phyloP scores from a whole-genome alignment of 1,140 invertebrate species.

The Ditylenchus dipsaci region DNA sequence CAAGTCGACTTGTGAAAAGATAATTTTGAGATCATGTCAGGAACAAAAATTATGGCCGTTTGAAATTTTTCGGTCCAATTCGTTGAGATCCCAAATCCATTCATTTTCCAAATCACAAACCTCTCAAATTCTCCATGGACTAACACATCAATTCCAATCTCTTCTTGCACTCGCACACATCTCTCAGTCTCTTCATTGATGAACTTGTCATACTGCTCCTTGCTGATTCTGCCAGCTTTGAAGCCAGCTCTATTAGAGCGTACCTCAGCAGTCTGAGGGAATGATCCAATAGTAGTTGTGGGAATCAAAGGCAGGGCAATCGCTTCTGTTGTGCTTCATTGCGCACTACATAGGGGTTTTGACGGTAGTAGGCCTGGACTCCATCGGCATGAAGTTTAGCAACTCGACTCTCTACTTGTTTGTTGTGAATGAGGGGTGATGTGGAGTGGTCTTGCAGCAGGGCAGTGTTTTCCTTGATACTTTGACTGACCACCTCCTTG shows the following conservation, averaged over 20 bases:
- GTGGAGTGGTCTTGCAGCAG: slow-evolving; percentile 9
- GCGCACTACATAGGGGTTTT: slow-evolving; percentile 2
- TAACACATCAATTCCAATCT: slow-evolving; percentile 28
- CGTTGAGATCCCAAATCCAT: too few species aligned
- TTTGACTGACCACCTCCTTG: neutral
- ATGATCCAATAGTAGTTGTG: slow-evolving; percentile 30
- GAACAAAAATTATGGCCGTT: neutral
- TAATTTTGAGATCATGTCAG: too few species aligned
- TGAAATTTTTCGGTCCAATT: neutral
- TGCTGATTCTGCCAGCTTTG: slow-evolving; percentile 17
- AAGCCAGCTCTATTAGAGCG: slow-evolving; percentile 7
- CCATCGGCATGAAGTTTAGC: neutral
- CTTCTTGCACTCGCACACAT: slow-evolving; percentile 16
- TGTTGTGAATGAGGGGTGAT: slow-evolving; percentile 15
- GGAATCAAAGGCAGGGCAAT: slow-evolving; percentile 23
- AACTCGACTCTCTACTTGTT: neutral
- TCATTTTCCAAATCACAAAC: neutral
- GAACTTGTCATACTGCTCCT: slow-evolving; percentile 19
- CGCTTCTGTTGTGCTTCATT: slow-evolving; percentile 14
- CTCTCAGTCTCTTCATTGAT: slow-evolving; percentile 23
- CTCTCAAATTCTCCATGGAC: slow-evolving; percentile 26
- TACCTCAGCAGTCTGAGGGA: slow-evolving; percentile 27
- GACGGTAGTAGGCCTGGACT: slow-evolving; percentile 6
- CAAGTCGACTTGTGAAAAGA: too few species aligned
- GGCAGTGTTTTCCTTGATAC: neutral